These are phyloP conservation scores for Griposia aprilina DNA, from an alignment of 2,888 invertebrate species.

Conservation along the genomic window DNA sequence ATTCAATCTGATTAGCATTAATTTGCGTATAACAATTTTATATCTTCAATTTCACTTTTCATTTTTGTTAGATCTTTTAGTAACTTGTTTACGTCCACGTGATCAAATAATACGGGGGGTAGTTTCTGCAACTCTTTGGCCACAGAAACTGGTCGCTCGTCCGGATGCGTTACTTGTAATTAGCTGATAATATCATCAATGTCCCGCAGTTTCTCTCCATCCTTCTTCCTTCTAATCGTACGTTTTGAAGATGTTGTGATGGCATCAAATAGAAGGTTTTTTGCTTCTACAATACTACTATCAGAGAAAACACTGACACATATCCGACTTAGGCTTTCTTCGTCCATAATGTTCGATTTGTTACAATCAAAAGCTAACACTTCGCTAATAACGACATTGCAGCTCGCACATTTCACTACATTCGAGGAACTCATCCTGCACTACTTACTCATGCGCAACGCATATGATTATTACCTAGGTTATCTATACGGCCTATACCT, in stretches of 20 bases:
- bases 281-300: conserved; percentile 9
- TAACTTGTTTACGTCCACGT: no score
- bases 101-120: background rate
- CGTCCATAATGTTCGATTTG: conserved; percentile 11
- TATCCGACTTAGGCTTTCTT: background rate
- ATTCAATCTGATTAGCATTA: no score
- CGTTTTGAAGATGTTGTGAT: background rate
- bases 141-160: conserved; percentile 10
- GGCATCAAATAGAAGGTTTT: background rate
- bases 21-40: no score
- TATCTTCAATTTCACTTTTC: no score
- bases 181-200: conserved; percentile 11
- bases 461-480: no score
- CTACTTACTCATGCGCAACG: no score
- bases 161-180: conserved; percentile 4
- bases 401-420: no score
- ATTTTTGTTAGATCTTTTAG: no score
- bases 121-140: conserved; percentile 3
- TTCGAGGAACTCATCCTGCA: no score
- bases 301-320: conserved; percentile 9
- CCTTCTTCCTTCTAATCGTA: conserved; percentile 7
- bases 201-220: conserved; percentile 4
- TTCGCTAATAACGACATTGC: no score
- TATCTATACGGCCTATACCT: no score
- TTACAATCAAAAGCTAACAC: conserved; percentile 2